A percentile compares a stretch with the other conserved stretches of the same genome.
These are phyloP conservation scores for Thalassarche chlororhynchos DNA, from an alignment of 2,113 vertebrate species.

Conservation along the genomic window DNA sequence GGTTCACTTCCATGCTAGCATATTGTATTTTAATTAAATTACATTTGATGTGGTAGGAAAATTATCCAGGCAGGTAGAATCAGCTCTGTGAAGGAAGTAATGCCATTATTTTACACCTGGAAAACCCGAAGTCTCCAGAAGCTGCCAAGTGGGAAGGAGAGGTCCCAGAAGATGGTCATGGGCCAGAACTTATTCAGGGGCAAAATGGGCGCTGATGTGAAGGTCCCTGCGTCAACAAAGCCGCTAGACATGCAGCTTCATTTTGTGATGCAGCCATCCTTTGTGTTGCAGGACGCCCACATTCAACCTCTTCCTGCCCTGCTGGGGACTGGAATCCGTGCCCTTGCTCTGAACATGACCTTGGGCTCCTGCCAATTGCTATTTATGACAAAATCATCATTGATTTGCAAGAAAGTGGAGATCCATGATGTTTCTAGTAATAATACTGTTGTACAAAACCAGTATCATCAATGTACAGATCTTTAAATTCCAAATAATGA, in stretches of 20 bases:
- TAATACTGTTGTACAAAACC: neutral
- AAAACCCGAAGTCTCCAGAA: neutral
- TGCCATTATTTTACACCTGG: neutral
- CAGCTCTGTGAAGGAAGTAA: neutral
- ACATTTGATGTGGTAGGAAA: neutral
- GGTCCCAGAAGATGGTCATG: neutral
- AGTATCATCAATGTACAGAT: neutral
- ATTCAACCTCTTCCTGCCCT: neutral
- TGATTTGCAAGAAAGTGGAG: neutral
- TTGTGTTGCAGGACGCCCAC: neutral
- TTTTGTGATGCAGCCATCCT: neutral
- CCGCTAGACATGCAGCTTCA: neutral
- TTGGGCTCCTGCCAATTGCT: neutral
- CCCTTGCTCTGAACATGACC: neutral
- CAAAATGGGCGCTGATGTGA: neutral
- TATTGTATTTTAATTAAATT: neutral
- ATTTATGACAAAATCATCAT: neutral
- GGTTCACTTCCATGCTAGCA: neutral
- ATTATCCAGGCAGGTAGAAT: neutral
- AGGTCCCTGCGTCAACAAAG: rapidly evolving
- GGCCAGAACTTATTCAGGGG: neutral
- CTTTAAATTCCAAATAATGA: neutral
- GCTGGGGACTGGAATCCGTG: neutral
- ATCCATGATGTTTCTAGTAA: neutral
- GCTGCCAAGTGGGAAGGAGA: neutral